Evolutionary conservation across 1,140 invertebrate species (phyloP).

Genomic region (Drosophila gunungcola): DNA sequence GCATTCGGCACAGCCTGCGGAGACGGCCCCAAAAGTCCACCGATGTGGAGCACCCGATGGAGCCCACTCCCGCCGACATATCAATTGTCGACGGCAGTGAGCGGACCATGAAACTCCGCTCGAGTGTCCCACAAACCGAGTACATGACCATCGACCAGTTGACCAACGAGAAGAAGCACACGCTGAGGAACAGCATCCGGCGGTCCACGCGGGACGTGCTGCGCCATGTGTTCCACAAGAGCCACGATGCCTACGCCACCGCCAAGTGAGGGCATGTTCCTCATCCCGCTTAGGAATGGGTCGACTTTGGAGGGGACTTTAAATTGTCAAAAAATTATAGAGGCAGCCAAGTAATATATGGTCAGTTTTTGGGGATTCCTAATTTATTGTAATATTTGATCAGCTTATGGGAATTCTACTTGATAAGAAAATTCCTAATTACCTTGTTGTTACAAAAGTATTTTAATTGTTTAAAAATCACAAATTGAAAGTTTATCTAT

Average conservation of each 20-base stretch:
- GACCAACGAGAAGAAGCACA: slow-evolving; percentile 72
- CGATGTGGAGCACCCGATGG: slow-evolving; percentile 5
- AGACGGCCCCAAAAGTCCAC: slow-evolving; percentile 58
- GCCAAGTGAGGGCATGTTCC: slow-evolving; percentile 48
- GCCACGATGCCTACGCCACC: slow-evolving; percentile 70
- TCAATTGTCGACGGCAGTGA: slow-evolving; percentile 78
- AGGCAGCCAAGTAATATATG: no score
- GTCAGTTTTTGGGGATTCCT: no score
- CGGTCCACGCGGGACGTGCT: slow-evolving; percentile 76
- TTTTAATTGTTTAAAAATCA: no score
- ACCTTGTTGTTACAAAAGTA: no score
- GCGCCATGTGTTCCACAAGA: slow-evolving; percentile 82
- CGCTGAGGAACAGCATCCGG: slow-evolving; percentile 75
- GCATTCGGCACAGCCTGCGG: slow-evolving; percentile 75
- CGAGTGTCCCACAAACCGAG: slow-evolving; percentile 56
- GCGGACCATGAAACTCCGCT: slow-evolving; percentile 73
- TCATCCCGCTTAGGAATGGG: background rate
- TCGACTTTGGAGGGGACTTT: background rate
- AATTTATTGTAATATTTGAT: no score
- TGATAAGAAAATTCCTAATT: no score
- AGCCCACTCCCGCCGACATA: slow-evolving; percentile 43
- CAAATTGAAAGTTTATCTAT: no score
- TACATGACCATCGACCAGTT: slow-evolving; percentile 75
- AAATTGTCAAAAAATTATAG: background rate
- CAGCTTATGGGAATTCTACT: no score